Evolutionary conservation across 2,113 vertebrate species (phyloP), one percentile per base, ranked within the genome.

Genomic region (Labeo catla): DNA sequence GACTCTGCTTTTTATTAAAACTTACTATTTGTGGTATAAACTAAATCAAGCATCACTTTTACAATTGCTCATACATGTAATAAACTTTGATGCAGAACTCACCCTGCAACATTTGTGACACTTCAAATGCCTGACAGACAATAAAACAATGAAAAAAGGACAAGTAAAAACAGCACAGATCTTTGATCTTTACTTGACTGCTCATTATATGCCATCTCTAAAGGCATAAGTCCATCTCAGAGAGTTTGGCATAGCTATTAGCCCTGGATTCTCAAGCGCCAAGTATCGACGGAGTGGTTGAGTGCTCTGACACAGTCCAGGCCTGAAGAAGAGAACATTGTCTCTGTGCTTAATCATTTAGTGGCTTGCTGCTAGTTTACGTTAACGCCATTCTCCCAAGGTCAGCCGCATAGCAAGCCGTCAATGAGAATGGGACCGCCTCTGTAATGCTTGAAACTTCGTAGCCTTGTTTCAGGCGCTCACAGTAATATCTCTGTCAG

Each of bases 331-430:
- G 78, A 84, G 86, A 89, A 68, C 54, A 45, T 39, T 16, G 76
- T 59, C 76, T 89, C 84, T 81, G 85, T 54, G 19, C 79, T 77
- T 81, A 77, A 87, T 87, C 86, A 87, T 87, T 81, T 68, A 59
- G 81, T n/a, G 49, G 74, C 79, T 72, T 76, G 43, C 76, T 61
- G 81, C n/a, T 86, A 84, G 92, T 93, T 93, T 93, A 92, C 90
- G 87, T 78, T 90, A 87, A 83, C 88, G 86, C 91, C 91, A 89
- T 92, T 93, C 89, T 92, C 88, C 88, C 86, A 89, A 89, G 91
- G 91, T 93, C 91, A 90, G 88, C 61, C 76, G 84, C 76, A 87
- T 73, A 21, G 57, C 85, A 77, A 57, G 76, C 76, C 16, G 21
- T 50, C 39, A 84, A 74, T 39, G 23, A 81, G 49, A 16, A 72